Evolutionary conservation across 2,797 vertebrate species (phyloP).

Genomic region (Onychomys torridus): DNA sequence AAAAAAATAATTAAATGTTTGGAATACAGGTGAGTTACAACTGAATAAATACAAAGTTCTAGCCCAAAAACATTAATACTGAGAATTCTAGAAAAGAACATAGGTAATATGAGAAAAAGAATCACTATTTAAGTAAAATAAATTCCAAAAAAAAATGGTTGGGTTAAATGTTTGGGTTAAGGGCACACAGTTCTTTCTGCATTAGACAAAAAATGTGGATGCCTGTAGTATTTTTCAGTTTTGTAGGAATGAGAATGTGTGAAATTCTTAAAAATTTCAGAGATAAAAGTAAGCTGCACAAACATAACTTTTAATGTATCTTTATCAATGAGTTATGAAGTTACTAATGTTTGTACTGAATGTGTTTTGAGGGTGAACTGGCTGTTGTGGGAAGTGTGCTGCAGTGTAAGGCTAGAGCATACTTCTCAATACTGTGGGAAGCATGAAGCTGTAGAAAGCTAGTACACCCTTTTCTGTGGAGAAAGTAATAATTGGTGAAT

Average conservation of each 20-base stretch:
- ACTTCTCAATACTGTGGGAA: background rate
- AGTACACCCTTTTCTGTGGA: background rate
- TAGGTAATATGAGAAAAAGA: background rate
- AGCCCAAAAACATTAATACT: background rate
- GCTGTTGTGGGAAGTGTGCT: accelerated
- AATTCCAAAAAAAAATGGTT: background rate
- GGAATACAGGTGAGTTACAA: background rate
- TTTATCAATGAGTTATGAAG: background rate
- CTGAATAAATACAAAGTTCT: background rate
- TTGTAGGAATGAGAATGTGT: background rate
- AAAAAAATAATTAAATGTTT: background rate
- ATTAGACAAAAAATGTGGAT: background rate
- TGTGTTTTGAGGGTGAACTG: background rate
- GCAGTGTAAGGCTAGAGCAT: background rate
- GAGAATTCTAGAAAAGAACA: background rate
- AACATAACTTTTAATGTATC: background rate
- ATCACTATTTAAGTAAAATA: background rate
- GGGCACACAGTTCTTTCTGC: background rate
- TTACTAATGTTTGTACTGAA: background rate
- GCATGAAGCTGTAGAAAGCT: background rate
- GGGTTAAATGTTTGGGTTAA: background rate
- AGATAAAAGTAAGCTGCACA: background rate
- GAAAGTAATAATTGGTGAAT: background rate
- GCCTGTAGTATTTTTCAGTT: background rate
- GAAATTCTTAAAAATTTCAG: background rate